Evolutionary conservation across 37 sponge, comb jelly and placozoan species (phyloP).

Genomic region (Diacarnus erythraeanus): DNA sequence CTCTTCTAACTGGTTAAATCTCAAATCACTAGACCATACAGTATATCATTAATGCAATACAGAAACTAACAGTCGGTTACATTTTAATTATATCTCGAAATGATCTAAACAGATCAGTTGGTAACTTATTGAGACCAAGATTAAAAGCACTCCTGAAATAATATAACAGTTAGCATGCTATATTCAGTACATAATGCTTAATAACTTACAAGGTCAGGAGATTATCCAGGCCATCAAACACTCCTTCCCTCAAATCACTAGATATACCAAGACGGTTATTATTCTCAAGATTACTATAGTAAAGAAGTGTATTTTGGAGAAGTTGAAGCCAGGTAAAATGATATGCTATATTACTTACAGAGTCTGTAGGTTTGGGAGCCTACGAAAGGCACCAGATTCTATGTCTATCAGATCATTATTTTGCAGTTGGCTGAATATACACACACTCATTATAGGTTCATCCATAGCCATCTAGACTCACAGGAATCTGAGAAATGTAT

Average conservation of each 20-base stretch:
- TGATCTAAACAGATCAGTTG: background rate
- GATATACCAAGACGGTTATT: background rate
- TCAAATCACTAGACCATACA: constrained; percentile 16
- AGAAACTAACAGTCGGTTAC: background rate
- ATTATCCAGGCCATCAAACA: constrained; percentile 25
- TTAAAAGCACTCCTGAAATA: constrained; percentile 10
- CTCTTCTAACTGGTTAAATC: constrained; percentile 5
- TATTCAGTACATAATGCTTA: background rate
- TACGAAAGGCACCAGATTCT: constrained; percentile 26
- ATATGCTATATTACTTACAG: constrained; percentile 22
- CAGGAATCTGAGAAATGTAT: constrained; percentile 24
- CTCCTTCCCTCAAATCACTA: constrained; percentile 15
- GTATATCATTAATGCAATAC: background rate
- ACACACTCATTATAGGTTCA: background rate
- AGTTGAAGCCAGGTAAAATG: background rate
- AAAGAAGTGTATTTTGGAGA: background rate
- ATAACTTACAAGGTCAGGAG: constrained; percentile 34
- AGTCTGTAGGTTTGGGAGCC: constrained; percentile 19
- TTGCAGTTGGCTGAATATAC: constrained; percentile 34
- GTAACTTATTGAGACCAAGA: background rate
- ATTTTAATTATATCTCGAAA: background rate
- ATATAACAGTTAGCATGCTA: background rate
- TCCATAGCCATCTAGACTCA: constrained; percentile 7
- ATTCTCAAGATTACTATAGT: background rate
- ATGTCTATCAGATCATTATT: constrained; percentile 34